These are phyloP conservation scores for Punctoribates punctum DNA, from an alignment of 2,888 invertebrate genomes.

Conservation along the genomic window DNA sequence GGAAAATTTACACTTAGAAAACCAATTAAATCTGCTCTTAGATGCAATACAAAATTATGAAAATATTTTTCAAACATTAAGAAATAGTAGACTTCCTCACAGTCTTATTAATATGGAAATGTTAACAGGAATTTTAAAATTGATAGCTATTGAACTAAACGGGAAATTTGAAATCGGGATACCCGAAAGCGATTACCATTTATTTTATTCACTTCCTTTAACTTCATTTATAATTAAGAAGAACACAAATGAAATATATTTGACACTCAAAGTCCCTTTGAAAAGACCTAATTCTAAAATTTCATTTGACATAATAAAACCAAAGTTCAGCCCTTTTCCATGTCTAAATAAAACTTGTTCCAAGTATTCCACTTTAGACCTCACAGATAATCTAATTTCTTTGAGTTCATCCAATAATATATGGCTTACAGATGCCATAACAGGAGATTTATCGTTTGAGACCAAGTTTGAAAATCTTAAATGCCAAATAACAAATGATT, in stretches of 20 bases:
- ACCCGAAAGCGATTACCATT: neutral
- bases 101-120: neutral
- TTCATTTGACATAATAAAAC: neutral
- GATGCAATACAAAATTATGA: neutral
- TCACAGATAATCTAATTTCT: neutral
- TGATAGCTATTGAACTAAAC: neutral
- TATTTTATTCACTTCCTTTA: neutral
- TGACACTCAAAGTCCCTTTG: neutral
- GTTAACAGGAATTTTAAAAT: neutral
- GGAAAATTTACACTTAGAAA: neutral
- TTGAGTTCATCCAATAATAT: neutral
- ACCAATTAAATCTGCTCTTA: neutral
- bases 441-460: neutral
- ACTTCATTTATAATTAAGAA: neutral
- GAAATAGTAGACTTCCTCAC: neutral
- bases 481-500: no score
- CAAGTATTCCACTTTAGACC: neutral
- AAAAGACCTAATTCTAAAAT: neutral
- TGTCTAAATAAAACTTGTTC: neutral
- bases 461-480: no score
- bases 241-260: neutral
- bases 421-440: neutral
- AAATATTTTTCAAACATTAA: neutral
- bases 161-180: neutral
- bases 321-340: neutral